phyloP scores from a whole-genome alignment of 2,888 invertebrate species.

The Parelbella ahira region DNA sequence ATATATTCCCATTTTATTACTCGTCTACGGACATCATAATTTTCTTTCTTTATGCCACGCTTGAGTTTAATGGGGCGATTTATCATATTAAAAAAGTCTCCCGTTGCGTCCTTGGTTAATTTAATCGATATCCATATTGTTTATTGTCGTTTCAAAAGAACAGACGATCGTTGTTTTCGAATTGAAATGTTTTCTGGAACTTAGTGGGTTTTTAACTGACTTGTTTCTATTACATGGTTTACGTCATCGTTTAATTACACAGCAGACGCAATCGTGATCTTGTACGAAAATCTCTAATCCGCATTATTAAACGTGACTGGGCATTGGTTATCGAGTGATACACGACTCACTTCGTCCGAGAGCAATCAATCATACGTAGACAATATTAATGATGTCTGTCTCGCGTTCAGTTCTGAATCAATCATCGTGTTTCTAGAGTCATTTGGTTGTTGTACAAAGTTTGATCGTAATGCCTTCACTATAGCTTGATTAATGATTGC shows the following conservation, averaged over 20 bases:
- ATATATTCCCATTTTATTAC: constrained; percentile 62
- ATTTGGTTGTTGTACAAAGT: constrained; percentile 33
- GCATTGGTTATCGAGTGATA: constrained; percentile 42
- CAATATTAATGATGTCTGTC: constrained; percentile 66
- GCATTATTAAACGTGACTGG: constrained; percentile 44
- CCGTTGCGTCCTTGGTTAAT: constrained; percentile 56
- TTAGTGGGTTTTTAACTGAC: too few species aligned
- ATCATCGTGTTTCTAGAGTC: constrained; percentile 50
- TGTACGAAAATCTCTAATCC: constrained; percentile 35
- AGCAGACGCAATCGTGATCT: constrained; percentile 26
- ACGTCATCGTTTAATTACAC: not conserved
- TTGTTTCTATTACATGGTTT: not conserved
- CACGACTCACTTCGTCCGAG: constrained; percentile 44
- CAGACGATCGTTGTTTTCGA: constrained; percentile 24
- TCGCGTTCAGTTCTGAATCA: constrained; percentile 52
- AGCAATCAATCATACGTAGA: constrained; percentile 62
- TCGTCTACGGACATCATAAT: constrained; percentile 62
- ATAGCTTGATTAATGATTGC: constrained; percentile 31
- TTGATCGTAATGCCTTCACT: constrained; percentile 33
- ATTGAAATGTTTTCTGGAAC: constrained; percentile 18
- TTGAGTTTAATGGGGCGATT: constrained; percentile 59
- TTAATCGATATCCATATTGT: constrained; percentile 61
- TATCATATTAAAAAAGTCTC: constrained; percentile 60
- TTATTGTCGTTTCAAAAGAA: constrained; percentile 43
- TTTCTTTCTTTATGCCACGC: constrained; percentile 60